Percentiles rank a stretch among this genome's conserved stretches.
Conservation (phyloP, 1,140 invertebrate species). For the Tetragonula clypearis region DNA sequence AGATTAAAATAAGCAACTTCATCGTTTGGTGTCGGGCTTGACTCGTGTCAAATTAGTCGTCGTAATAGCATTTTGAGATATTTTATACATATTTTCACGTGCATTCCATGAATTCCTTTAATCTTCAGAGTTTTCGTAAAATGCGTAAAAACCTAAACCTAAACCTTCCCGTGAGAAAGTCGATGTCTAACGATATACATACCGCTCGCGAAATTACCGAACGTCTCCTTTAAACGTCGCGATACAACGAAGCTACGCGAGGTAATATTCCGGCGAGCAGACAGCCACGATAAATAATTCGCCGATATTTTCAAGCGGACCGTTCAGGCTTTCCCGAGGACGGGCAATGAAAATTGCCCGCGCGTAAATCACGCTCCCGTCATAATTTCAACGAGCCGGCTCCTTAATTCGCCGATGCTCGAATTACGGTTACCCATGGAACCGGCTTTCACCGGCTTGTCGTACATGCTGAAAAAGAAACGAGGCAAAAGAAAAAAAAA, state of each 20-base stretch:
- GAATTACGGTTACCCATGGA: conserved; percentile 59
- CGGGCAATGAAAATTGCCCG: background rate
- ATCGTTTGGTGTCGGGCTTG: no score
- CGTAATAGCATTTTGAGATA: no score
- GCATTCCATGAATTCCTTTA: no score
- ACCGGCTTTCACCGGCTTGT: conserved; percentile 42
- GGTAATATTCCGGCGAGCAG: background rate
- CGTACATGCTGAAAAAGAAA: background rate
- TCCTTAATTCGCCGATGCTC: conserved; percentile 64
- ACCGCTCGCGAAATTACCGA: background rate
- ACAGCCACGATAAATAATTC: conserved; percentile 4
- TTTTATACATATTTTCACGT: no score
- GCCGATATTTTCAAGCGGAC: background rate
- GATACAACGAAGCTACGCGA: background rate
- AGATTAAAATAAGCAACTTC: no score
- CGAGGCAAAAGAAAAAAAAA: background rate
- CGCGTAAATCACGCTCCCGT: conserved; percentile 42
- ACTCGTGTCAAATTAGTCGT: no score
- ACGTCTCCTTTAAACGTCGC: background rate
- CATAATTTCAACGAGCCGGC: conserved; percentile 53
- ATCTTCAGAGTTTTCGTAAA: no score
- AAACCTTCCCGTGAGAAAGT: background rate
- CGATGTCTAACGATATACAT: background rate
- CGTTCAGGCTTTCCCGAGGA: background rate
- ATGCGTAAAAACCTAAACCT: no score